A percentile compares a stretch with the other conserved stretches of the same genome.
Conservation (phyloP, 2,888 invertebrate species). For the Glyphotaelius pellucidus region DNA sequence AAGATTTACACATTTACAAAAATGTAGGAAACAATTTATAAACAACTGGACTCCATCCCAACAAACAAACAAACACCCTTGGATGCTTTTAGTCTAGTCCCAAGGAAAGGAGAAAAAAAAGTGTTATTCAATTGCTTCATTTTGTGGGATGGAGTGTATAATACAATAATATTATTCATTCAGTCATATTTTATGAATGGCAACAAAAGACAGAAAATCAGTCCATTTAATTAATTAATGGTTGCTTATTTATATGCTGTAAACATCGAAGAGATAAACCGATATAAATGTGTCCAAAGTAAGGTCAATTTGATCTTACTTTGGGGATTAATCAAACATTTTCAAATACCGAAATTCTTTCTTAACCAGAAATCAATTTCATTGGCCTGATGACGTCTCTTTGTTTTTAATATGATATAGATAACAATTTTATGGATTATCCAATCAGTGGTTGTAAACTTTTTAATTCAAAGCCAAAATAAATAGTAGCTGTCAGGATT, state of each 20-base stretch:
- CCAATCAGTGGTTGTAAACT: too few species aligned
- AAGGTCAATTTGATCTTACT: too few species aligned
- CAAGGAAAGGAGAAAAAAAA: background rate
- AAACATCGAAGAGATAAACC: too few species aligned
- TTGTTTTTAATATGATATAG: too few species aligned
- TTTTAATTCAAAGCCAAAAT: too few species aligned
- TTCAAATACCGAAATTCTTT: too few species aligned
- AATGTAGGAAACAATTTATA: conserved; percentile 9
- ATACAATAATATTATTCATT: background rate
- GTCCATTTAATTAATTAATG: background rate
- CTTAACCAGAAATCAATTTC: too few species aligned
- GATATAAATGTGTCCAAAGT: too few species aligned
- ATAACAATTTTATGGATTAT: too few species aligned
- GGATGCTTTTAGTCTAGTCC: background rate
- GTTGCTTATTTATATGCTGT: background rate
- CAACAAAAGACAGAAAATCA: background rate
- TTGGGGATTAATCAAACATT: too few species aligned
- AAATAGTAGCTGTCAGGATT: too few species aligned
- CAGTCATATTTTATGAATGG: background rate
- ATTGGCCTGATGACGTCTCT: too few species aligned
- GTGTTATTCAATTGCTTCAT: background rate
- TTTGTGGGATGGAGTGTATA: background rate
- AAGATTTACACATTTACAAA: conserved; percentile 20
- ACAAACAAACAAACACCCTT: background rate
- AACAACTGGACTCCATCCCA: background rate